Base-by-base conservation (phyloP, 2,797 vertebrate genomes). In the Crocodylus rhombifer region DNA sequence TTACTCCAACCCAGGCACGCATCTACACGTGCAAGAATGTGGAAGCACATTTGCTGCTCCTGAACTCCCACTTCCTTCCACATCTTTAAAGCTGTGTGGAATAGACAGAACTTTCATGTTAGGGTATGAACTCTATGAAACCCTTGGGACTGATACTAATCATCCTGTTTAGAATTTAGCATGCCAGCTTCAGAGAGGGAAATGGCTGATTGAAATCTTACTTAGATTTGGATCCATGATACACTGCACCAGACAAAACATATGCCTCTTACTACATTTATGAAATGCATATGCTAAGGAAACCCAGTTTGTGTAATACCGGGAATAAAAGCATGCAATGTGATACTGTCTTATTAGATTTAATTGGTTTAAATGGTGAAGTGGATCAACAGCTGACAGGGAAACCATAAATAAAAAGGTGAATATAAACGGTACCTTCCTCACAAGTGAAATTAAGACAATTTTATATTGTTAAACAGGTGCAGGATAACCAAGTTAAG, bases 231-330 rank as follows among this genome's bases (percentile, higher is more conserved):
- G 33, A n/a, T 89, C 5, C 56, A 55, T 67, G 55, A 86, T 28
- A 92, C 55, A 51, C 62, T 82, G 87, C 61, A 58, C 25, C 42
- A 95, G 86, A 82, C 30, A 67, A 76, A 84, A 86, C 76, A 89
- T 55, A 60, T 20, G 25, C 15, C 17, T 94, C 84, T 91, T 58
- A 78, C 42, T 51, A 10, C 87, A 71, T 74, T 81, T 84, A 85
- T 77, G 18, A 91, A 75, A 21, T 0, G 62, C 28, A 5, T 30
- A 84, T 23, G 9, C 42, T 86, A 82, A 90, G 51, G 67, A 26
- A 80, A 80, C 9, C 51, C 11, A 58, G 11, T 18, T 77, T 90
- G 58, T 77, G 82, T 84, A 76, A 82, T 42, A 56, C 3, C 13
- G 78, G 75, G 73, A 88, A 77, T 71, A 87, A 92, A 88, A 67